Conservation (phyloP, 2,113 vertebrate genomes). For the Petrocephalus microphthalmus region DNA sequence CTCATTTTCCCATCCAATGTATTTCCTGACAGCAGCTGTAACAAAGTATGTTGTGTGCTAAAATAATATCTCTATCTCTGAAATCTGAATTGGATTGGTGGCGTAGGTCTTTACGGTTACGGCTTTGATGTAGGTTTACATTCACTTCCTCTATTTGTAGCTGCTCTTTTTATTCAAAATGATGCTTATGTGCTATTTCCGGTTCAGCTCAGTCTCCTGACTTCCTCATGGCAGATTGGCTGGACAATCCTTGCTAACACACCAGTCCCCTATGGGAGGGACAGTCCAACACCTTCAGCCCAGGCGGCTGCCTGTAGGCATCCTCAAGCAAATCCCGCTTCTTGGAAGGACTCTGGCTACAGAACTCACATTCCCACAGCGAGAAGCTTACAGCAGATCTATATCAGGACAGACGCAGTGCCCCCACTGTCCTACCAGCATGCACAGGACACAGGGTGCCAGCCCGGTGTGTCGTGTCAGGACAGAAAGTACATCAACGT, state of each 20-base stretch:
- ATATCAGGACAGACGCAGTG: constrained; percentile 44
- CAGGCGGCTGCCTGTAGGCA: constrained; percentile 42
- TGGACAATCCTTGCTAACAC: constrained; percentile 42
- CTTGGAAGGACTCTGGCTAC: constrained; percentile 48
- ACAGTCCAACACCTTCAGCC: constrained; percentile 55
- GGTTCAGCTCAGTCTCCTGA: constrained; percentile 38
- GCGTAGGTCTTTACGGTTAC: neutral
- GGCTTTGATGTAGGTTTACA: too few relatives aligned
- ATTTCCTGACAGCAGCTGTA: constrained; percentile 45
- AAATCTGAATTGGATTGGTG: neutral
- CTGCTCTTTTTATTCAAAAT: neutral
- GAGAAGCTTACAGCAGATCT: constrained; percentile 37
- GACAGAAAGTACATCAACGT: constrained; percentile 39
- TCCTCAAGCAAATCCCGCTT: constrained; percentile 32
- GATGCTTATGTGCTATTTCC: constrained; percentile 36
- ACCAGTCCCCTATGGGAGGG: constrained; percentile 37
- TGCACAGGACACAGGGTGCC: neutral
- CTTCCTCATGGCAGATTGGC: constrained; percentile 44
- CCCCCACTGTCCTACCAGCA: constrained; percentile 46
- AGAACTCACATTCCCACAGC: constrained; percentile 42
- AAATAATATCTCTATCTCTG: neutral
- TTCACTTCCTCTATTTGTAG: neutral
- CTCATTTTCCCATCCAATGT: constrained; percentile 39
- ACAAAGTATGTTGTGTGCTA: constrained; percentile 33
- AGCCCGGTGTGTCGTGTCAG: constrained; percentile 10